phyloP scores from a whole-genome alignment of 2,113 vertebrate genomes.

The Rhynchomys soricoides region DNA sequence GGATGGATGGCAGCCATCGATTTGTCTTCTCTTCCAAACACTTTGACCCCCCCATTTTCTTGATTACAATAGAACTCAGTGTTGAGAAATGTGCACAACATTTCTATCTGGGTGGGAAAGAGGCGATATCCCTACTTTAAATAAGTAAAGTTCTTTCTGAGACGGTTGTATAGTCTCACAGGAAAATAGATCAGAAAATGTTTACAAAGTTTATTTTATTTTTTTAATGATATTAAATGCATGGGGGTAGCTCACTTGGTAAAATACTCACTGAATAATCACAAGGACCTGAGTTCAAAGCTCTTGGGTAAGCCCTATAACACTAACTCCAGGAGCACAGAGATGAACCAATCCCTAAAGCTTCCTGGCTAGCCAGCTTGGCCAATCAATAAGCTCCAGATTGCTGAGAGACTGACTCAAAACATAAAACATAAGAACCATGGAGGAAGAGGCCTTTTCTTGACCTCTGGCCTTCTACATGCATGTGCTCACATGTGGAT shows the following conservation, averaged over 20 bases:
- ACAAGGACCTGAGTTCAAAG: neutral
- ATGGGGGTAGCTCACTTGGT: neutral
- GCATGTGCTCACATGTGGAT: neutral
- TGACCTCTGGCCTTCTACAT: neutral
- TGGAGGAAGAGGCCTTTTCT: neutral
- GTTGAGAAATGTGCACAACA: neutral
- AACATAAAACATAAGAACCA: neutral
- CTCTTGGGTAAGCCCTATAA: neutral
- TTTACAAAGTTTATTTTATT: neutral
- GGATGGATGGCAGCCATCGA: neutral
- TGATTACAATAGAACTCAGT: neutral
- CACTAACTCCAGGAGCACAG: neutral
- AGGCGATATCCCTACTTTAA: neutral
- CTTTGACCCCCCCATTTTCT: conserved; percentile 50
- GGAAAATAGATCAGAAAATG: conserved; percentile 32
- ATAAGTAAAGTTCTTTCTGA: conserved; percentile 34
- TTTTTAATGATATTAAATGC: neutral
- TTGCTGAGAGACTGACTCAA: neutral
- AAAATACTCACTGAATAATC: neutral
- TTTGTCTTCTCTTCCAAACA: neutral
- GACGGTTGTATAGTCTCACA: conserved; percentile 1
- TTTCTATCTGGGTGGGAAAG: neutral
- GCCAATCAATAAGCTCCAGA: neutral
- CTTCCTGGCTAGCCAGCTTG: neutral
- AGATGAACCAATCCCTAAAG: neutral